phyloP scores from a whole-genome alignment of 2,113 vertebrate species.

The Colaptes auratus region DNA sequence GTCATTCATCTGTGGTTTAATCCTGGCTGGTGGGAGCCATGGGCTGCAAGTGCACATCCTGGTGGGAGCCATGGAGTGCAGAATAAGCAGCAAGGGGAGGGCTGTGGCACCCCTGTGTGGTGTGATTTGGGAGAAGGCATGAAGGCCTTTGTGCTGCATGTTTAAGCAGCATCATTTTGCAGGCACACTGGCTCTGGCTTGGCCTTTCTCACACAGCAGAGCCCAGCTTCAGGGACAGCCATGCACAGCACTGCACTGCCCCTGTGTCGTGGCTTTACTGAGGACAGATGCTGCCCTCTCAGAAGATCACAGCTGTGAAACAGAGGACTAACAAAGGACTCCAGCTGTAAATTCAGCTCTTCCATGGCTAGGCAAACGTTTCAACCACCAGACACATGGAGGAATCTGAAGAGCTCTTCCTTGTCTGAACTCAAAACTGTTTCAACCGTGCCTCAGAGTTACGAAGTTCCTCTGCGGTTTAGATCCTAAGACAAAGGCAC shows the following conservation, averaged over 20 bases:
- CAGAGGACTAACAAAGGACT: not conserved
- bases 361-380: not conserved
- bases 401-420: not conserved
- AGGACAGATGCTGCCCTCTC: not conserved
- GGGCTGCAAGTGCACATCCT: not conserved
- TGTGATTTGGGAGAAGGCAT: not conserved
- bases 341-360: not conserved
- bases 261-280: not conserved
- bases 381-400: not conserved
- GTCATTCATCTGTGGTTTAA: not conserved
- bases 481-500: not conserved
- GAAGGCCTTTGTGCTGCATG: not conserved
- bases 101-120: not conserved
- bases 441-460: not conserved
- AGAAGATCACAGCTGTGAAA: not conserved
- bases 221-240: rapidly evolving
- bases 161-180: not conserved
- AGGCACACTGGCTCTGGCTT: not conserved
- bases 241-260: not conserved
- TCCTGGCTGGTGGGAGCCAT: not conserved
- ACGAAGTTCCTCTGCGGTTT: not conserved
- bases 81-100: not conserved
- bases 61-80: not conserved
- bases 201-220: not conserved
- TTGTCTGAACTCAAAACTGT: not conserved